Conservation (phyloP, 2,888 invertebrate genomes). For the Drosophila helvetica region DNA sequence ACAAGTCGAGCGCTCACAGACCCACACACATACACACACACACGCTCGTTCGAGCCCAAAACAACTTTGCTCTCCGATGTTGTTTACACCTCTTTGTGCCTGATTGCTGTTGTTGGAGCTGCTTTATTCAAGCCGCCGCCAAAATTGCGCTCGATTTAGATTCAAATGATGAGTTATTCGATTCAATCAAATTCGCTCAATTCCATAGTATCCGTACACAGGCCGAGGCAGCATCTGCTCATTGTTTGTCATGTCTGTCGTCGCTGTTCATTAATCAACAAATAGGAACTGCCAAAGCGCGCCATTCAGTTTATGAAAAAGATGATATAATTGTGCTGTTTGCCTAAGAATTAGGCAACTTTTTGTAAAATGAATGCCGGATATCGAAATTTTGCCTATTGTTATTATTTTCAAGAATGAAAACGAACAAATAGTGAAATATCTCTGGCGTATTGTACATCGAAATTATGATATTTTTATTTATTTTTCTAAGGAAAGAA, state of each 20-base stretch:
- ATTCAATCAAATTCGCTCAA: slow-evolving; percentile 52
- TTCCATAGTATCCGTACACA: slow-evolving; percentile 37
- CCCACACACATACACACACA: slow-evolving; percentile 5
- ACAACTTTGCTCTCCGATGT: slow-evolving; percentile 35
- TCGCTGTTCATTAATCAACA: slow-evolving; percentile 66
- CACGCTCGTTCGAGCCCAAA: background rate
- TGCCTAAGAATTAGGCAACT: slow-evolving; percentile 49
- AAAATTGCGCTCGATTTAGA: slow-evolving; percentile 44
- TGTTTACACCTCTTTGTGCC: slow-evolving; percentile 44
- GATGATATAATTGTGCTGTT: slow-evolving; percentile 49
- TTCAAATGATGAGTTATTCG: slow-evolving; percentile 50
- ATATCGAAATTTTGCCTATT: slow-evolving; percentile 37
- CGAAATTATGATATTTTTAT: background rate
- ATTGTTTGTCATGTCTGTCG: slow-evolving; percentile 47
- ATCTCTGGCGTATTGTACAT: background rate
- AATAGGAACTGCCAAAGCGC: slow-evolving; percentile 54
- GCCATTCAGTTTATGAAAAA: slow-evolving; percentile 49
- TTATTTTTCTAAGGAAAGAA: background rate
- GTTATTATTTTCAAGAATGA: background rate
- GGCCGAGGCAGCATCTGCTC: slow-evolving; percentile 21
- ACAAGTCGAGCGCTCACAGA: slow-evolving; percentile 50
- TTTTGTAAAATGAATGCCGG: slow-evolving; percentile 65
- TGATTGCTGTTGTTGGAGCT: slow-evolving; percentile 14
- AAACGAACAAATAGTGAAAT: background rate
- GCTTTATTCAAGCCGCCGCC: slow-evolving; percentile 38